Conservation (phyloP, 2,888 invertebrate species). For the Homarus gammarus region DNA sequence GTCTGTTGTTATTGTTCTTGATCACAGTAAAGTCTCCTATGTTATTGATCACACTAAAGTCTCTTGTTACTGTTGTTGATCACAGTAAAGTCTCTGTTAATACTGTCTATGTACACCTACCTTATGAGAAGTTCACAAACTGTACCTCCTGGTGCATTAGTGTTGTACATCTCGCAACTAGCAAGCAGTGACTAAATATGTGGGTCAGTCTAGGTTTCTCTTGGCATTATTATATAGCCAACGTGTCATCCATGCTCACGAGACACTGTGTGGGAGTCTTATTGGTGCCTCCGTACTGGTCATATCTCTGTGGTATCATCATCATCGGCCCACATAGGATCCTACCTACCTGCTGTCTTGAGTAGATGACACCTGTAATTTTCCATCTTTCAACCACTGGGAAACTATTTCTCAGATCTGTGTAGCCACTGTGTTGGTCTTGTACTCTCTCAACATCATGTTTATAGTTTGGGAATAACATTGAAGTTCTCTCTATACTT, state of each 20-base stretch:
- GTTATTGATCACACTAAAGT: too few relatives aligned
- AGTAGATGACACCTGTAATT: not conserved
- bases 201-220: constrained; percentile 35
- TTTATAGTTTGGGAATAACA: too few relatives aligned
- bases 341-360: constrained; percentile 30
- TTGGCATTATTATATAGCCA: constrained; percentile 13
- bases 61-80: too few relatives aligned
- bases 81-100: too few relatives aligned
- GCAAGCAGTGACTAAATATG: constrained; percentile 34
- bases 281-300: not conserved
- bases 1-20: too few relatives aligned
- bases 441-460: too few relatives aligned
- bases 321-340: constrained; percentile 9
- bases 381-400: not conserved
- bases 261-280: constrained; percentile 1
- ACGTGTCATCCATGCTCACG: not conserved
- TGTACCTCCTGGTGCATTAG: constrained; percentile 30
- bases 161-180: constrained; percentile 21
- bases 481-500: too few relatives aligned
- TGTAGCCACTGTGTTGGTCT: constrained; percentile 14
- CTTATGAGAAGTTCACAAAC: too few relatives aligned
- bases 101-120: too few relatives aligned
- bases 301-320: not conserved
- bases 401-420: not conserved
- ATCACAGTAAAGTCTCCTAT: too few relatives aligned